Percentiles rank a stretch among this genome's conserved stretches.
phyloP scores from a whole-genome alignment of 2,888 invertebrate species.

The Microdon myrmicae region DNA sequence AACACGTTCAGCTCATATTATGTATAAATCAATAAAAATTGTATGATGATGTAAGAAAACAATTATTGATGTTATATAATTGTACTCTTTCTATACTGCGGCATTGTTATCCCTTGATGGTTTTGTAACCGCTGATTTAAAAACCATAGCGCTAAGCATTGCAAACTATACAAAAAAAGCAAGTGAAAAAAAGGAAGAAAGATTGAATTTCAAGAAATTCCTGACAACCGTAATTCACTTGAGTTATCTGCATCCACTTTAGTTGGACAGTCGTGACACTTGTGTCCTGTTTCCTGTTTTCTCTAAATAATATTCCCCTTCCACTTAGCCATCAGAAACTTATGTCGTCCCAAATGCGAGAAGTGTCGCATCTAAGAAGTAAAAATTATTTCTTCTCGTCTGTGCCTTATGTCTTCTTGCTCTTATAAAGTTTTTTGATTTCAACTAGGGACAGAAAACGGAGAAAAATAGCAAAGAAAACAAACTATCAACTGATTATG shows the following conservation, averaged over 20 bases:
- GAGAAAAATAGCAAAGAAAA: not conserved
- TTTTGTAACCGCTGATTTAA: too few species aligned
- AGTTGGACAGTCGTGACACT: conserved; percentile 24
- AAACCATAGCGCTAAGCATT: too few species aligned
- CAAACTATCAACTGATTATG: conserved; percentile 38
- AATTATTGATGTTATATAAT: too few species aligned
- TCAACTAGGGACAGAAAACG: conserved; percentile 1
- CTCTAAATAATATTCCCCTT: conserved; percentile 2
- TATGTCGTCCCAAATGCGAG: conserved; percentile 34
- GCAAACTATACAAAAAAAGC: too few species aligned
- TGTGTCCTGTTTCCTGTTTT: not conserved
- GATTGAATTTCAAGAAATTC: too few species aligned
- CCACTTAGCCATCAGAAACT: conserved; percentile 39
- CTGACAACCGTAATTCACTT: not conserved
- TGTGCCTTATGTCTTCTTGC: conserved; percentile 25
- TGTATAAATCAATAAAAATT: too few species aligned
- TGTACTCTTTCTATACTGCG: too few species aligned
- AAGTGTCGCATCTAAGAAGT: conserved; percentile 26
- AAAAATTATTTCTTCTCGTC: conserved; percentile 27
- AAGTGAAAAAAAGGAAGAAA: too few species aligned
- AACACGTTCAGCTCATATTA: too few species aligned
- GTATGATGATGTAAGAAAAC: too few species aligned
- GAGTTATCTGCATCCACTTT: conserved; percentile 16
- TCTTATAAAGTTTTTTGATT: conserved; percentile 29
- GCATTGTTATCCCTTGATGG: too few species aligned